Evolutionary conservation across 2,113 vertebrate genomes (phyloP).

Genomic region (Turdus rufiventris): DNA sequence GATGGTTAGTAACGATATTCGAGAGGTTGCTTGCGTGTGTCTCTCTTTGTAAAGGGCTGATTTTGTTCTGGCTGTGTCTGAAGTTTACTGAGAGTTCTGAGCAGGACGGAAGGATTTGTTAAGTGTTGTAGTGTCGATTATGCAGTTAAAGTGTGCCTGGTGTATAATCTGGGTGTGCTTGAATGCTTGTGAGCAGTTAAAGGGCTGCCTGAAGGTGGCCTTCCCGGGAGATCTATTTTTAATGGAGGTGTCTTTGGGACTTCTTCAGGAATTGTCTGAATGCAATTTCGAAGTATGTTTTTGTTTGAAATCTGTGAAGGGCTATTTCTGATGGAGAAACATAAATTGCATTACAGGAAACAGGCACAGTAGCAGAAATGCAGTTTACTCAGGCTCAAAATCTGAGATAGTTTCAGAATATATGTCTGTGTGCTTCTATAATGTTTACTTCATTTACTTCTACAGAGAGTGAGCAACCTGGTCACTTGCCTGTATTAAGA

Average conservation of each 20-base stretch:
- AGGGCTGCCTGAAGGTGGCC: not conserved
- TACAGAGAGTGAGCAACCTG: not conserved
- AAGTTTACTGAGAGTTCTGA: not conserved
- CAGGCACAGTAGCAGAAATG: not conserved
- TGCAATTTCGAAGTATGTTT: not conserved
- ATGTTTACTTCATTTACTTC: not conserved
- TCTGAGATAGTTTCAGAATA: not conserved
- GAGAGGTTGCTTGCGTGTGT: not conserved
- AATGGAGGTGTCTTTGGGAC: not conserved
- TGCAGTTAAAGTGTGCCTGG: not conserved
- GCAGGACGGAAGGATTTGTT: not conserved
- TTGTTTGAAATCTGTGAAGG: not conserved
- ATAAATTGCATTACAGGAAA: not conserved
- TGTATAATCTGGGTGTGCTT: not conserved
- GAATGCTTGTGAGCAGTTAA: not conserved
- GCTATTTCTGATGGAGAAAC: not conserved
- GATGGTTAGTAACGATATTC: not conserved
- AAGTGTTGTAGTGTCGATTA: not conserved
- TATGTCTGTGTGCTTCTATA: rapidly evolving
- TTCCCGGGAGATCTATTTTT: not conserved
- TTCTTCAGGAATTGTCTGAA: not conserved
- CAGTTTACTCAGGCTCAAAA: not conserved
- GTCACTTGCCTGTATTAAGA: not conserved
- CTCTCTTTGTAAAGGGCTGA: not conserved
- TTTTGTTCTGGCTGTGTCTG: not conserved